A percentile compares a stretch with the other conserved stretches of the same genome.
These are phyloP conservation scores for Mesocentrotus franciscanus DNA, from an alignment of 53 echinoderm and acorn worm species.

Conservation along the genomic window DNA sequence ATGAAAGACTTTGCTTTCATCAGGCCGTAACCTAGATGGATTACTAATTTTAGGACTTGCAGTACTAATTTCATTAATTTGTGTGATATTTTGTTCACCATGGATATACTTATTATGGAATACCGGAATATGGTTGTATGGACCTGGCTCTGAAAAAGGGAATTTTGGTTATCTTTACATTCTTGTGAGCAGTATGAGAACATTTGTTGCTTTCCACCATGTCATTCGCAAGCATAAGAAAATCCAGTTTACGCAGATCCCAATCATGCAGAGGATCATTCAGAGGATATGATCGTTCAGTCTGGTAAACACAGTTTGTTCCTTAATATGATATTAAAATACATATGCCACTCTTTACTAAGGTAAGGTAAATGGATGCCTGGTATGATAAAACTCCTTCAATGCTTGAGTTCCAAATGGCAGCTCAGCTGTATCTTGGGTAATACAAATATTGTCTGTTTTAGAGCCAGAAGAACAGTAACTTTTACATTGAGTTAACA, in stretches of 20 bases:
- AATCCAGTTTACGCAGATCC: constrained; percentile 12
- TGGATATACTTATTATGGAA: constrained; percentile 16
- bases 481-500: too few relatives aligned
- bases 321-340: neutral
- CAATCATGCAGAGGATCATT: too few relatives aligned
- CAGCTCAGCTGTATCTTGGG: too few relatives aligned
- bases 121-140: neutral
- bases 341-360: too few relatives aligned
- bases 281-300: neutral
- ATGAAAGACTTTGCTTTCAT: neutral
- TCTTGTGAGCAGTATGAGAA: neutral
- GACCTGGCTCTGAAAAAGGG: neutral
- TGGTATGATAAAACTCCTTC: too few relatives aligned
- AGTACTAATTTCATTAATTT: neutral
- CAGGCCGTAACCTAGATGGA: neutral
- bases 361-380: too few relatives aligned
- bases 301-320: neutral
- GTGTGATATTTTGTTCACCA: neutral
- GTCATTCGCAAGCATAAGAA: constrained; percentile 51
- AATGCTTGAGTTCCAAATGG: too few relatives aligned
- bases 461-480: neutral
- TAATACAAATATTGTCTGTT: too few relatives aligned
- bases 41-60: neutral
- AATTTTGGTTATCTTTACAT: neutral
- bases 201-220: neutral